Evolutionary conservation across 2,113 vertebrate genomes (phyloP), one percentile per base, ranked within the genome.

Genomic region (Actinemys pallida): DNA sequence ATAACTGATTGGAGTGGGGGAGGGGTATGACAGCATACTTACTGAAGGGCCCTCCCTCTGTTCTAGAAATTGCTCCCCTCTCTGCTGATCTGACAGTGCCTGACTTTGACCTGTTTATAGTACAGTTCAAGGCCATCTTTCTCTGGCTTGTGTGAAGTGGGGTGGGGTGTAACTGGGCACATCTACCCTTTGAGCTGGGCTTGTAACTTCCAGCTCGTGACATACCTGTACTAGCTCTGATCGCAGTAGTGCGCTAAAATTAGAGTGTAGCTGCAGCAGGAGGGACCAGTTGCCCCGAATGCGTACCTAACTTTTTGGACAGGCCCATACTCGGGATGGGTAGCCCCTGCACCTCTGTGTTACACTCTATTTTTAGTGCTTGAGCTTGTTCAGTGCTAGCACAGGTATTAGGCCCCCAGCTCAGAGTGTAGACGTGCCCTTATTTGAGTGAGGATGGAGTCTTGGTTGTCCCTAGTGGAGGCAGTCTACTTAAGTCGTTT

Each of bases 11-110:
- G 53, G 53, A 8, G 20, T 69, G 6, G 35, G 31, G 35, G 35
- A 20, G 31, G 12, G 62, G 35, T 14, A 35, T 65, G 31, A 35
- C 62, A 65, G 31, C 16, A 4, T 65, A 35, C 14, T 65, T 65
- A 35, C 17, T 17, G 31, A 65, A 69, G 17, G 35, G 8, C 35
- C 65, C 17, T 35, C 6, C 29, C 29, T 10, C 53, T 54, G 35
- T 54, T 24, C 76, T 78, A 22, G 29, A 25, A 94, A 81, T 16
- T 2, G 0, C 72, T 91, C 4, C 11, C n/a, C 31, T 42, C 10
- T 0, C 9, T 0, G 1, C 31, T 57, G 76, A 6, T 88, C 20
- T 42, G 50, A 35, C 14, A 65, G 10, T 16, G 49, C 16, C 35
- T n/a, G 29, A 11, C 8, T 91, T 95, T 88, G n/a, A 82, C 75